Evolutionary conservation across 2,888 invertebrate species (phyloP).

Genomic region (Tenthredo scrophulariae): DNA sequence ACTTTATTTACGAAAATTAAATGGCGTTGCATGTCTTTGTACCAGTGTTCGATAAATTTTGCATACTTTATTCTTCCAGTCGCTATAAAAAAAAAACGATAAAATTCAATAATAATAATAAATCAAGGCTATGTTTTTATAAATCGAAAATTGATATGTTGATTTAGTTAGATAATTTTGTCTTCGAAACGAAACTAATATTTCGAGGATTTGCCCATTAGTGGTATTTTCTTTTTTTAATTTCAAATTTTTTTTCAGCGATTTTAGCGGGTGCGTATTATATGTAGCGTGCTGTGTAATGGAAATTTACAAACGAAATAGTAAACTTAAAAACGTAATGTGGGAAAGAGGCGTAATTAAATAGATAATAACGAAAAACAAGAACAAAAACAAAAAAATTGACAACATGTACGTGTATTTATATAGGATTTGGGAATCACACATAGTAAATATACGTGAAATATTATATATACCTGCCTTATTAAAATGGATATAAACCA

Average conservation of each 20-base stretch:
- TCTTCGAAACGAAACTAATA: background rate
- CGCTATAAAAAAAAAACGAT: background rate
- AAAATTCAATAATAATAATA: background rate
- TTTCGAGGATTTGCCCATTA: background rate
- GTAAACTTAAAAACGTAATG: constrained; percentile 8
- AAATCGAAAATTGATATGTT: background rate
- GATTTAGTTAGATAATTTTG: background rate
- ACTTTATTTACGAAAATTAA: background rate
- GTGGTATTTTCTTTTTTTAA: background rate
- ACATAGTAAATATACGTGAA: background rate
- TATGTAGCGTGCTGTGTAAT: constrained; percentile 42
- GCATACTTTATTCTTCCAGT: constrained; percentile 10
- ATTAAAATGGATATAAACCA: background rate
- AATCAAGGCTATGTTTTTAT: background rate
- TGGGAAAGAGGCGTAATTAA: constrained; percentile 13
- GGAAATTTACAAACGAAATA: constrained; percentile 32
- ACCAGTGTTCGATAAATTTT: background rate
- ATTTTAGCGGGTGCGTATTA: constrained; percentile 43
- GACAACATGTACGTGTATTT: constrained; percentile 2
- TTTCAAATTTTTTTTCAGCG: background rate
- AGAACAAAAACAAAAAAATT: background rate
- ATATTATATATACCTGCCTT: constrained; percentile 32
- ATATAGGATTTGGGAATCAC: constrained; percentile 39
- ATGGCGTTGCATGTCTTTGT: background rate
- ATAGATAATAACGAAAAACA: background rate